Conservation (phyloP, 2,888 invertebrate species). For the Drosophila paramelanica region DNA sequence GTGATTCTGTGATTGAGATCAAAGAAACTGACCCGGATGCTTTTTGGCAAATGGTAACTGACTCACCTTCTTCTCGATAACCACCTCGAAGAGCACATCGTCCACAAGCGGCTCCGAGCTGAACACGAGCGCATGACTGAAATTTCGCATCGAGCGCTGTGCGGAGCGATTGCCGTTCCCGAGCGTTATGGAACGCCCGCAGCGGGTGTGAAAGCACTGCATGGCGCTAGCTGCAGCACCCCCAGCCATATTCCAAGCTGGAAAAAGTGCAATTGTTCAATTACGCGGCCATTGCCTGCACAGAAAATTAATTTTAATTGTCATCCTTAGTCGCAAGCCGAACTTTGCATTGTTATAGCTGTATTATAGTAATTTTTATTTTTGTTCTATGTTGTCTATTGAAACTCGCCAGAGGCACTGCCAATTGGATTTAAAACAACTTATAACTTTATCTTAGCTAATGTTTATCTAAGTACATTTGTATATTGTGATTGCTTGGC, state of each 20-base stretch:
- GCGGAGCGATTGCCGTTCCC: slow-evolving; percentile 94
- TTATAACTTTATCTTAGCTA: background rate
- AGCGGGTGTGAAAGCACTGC: slow-evolving; percentile 86
- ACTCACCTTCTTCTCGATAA: slow-evolving; percentile 93
- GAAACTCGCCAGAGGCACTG: background rate
- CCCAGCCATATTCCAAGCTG: slow-evolving; percentile 46
- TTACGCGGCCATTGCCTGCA: slow-evolving; percentile 1
- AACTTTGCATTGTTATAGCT: slow-evolving; percentile 6
- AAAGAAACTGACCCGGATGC: background rate
- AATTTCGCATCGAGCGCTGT: slow-evolving; percentile 91
- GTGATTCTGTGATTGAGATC: slow-evolving; percentile 87
- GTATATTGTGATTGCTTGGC: slow-evolving; percentile 9
- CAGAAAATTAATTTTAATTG: slow-evolving; percentile 22
- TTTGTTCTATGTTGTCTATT: background rate
- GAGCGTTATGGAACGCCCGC: slow-evolving; percentile 93
- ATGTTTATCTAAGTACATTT: slow-evolving; percentile 7
- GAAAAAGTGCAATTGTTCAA: slow-evolving; percentile 1
- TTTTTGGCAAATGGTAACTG: too few relatives aligned
- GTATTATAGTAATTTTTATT: slow-evolving; percentile 1
- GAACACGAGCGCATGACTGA: slow-evolving; percentile 94
- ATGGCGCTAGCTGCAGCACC: slow-evolving; percentile 9
- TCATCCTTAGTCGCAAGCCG: slow-evolving; percentile 12
- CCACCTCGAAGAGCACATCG: slow-evolving; percentile 94
- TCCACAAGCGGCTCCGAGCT: slow-evolving; percentile 92
- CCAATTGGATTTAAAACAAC: background rate